Conservation (phyloP, 2,797 vertebrate species). For the Anomalospiza imberbis region DNA sequence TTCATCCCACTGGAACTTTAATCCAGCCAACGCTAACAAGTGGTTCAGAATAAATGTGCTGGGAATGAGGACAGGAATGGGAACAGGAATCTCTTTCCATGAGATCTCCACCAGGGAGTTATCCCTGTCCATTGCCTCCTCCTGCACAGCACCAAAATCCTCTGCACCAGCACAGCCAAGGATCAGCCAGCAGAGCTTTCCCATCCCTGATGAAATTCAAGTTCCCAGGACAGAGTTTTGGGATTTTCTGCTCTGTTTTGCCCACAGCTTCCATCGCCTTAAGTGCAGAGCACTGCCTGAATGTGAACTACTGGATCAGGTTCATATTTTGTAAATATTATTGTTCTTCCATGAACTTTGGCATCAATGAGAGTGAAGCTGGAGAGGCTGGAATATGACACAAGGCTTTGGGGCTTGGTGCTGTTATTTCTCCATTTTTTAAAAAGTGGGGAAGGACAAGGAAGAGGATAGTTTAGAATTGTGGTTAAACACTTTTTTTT, state of each 20-base stretch:
- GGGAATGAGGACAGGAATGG: neutral
- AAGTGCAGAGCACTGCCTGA: neutral
- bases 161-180: neutral
- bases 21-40: neutral
- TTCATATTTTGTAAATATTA: conserved; percentile 49
- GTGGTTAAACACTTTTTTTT: conserved; percentile 57
- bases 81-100: neutral
- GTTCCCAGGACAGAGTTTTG: neutral
- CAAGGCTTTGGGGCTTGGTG: neutral
- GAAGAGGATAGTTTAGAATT: conserved; percentile 61
- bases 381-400: conserved; percentile 8
- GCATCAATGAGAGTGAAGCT: neutral
- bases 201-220: neutral
- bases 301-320: conserved; percentile 18
- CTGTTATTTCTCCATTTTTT: conserved; percentile 12
- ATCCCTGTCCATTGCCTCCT: neutral
- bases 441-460: neutral
- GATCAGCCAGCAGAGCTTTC: neutral
- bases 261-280: neutral
- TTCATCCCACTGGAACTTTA: neutral
- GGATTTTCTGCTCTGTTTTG: neutral
- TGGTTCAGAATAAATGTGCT: neutral
- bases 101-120: neutral
- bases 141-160: neutral
- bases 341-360: conserved; percentile 38